Evolutionary conservation across 1,140 invertebrate species (phyloP), one percentile per base, ranked within the genome.

Genomic region (Thrips palmi): DNA sequence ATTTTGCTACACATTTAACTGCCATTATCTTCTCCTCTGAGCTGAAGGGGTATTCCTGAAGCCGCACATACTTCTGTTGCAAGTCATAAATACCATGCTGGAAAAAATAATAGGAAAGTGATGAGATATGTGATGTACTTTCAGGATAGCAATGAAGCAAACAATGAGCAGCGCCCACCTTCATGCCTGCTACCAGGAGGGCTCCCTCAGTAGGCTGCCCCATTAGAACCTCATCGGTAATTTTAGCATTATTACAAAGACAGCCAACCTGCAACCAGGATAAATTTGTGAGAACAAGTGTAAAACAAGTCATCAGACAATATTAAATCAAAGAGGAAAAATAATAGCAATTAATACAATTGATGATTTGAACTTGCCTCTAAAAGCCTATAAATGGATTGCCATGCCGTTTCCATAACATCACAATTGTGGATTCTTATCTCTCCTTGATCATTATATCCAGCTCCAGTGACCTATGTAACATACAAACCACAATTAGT

Each of bases 1-100:
- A 83, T 57, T 81, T 85, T 1, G 75, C 71, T 25, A 74, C 69
- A 54, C 83, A 89, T 60, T 85, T 88, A 8, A 98, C 91, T n/a
- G 83, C 82, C 96, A 99, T 99, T 70, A 89, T 88, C 63, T 98
- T 98, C 41, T 87, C 87, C 49, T 98, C 94, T 1, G 89, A 96
- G 47, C 71, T 84, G 55, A 98, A 99, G 1, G 96, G 93, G 64
- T 87, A 87, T 60, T 99, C 94, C 55, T 97, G 77, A 3, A 96
- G 57, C 34, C 91, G 64, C 3, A 80, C 64, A 57, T 85, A 97
- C 41, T 82, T 71, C 15, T 89, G 77, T 18, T 71, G 58, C 0
- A 83, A 59, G 32, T 81, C 77, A 47, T 81, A 78, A 67, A 96
- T 73, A 19, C 85, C 79, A 53, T 88, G 77, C 71, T 75, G 49